Conservation (phyloP, 2,888 invertebrate species). For the Thera britannica region DNA sequence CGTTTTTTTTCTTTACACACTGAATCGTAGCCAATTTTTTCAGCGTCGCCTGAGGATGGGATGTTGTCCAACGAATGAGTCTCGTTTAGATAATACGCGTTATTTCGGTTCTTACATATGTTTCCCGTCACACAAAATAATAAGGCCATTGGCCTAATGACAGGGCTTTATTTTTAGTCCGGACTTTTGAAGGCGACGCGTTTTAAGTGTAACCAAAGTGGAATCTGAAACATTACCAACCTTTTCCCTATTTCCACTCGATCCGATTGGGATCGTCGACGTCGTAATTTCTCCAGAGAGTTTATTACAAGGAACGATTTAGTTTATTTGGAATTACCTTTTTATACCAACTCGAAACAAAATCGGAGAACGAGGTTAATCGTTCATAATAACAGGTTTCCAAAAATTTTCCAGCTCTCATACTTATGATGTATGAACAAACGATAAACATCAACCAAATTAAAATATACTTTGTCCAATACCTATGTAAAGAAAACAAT, state of each 20-base stretch:
- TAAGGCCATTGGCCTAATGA: conserved; percentile 84
- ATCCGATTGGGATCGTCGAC: conserved; percentile 32
- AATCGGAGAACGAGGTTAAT: conserved; percentile 20
- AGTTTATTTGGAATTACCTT: conserved; percentile 22
- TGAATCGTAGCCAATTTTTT: conserved; percentile 75
- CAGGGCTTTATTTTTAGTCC: conserved; percentile 72
- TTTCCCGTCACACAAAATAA: conserved; percentile 80
- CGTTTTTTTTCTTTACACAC: conserved; percentile 56
- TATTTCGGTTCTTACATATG: conserved; percentile 81
- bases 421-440: neutral
- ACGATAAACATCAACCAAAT: too few relatives aligned
- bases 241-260: conserved; percentile 46
- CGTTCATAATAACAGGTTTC: conserved; percentile 9
- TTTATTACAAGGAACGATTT: conserved; percentile 28
- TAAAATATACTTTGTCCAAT: too few relatives aligned
- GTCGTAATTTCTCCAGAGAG: conserved; percentile 19
- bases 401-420: conserved; percentile 9
- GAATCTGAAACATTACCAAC: conserved; percentile 47
- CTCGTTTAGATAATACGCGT: conserved; percentile 80
- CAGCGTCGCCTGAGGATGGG: conserved; percentile 55
- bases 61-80: conserved; percentile 64
- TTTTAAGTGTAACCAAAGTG: conserved; percentile 58
- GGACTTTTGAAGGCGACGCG: conserved; percentile 69
- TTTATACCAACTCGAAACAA: conserved; percentile 5
- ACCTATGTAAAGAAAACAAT: too few relatives aligned